These are phyloP conservation scores for Phalloptychus januarius DNA, from an alignment of 2,797 vertebrate species.

Conservation along the genomic window DNA sequence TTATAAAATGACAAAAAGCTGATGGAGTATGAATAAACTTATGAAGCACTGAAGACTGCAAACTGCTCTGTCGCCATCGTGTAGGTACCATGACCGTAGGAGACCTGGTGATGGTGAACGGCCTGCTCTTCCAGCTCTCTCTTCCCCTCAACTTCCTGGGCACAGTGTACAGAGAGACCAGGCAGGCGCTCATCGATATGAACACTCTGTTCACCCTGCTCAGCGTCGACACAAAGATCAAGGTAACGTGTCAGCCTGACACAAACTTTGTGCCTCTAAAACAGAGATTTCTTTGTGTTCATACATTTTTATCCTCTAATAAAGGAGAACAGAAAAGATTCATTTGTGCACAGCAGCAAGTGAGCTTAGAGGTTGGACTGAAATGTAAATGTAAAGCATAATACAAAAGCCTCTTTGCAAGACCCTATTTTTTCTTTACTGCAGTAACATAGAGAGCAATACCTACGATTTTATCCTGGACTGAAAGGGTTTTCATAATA, in stretches of 20 bases:
- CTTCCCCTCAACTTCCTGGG: constrained; percentile 97
- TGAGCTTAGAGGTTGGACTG: background rate
- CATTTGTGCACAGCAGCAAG: background rate
- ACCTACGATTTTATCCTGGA: constrained; percentile 17
- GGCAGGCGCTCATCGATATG: constrained; percentile 99
- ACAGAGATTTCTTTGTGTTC: constrained; percentile 9
- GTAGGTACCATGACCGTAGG: constrained; percentile 93
- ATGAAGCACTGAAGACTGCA: background rate
- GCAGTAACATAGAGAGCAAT: constrained; percentile 6
- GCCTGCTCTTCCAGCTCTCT: constrained; percentile 97
- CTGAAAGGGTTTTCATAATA: constrained; percentile 17
- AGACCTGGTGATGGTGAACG: constrained; percentile 98
- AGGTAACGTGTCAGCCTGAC: constrained; percentile 80
- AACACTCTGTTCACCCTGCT: constrained; percentile 96
- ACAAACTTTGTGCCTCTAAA: constrained; percentile 6
- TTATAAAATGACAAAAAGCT: background rate
- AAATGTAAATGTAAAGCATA: constrained; percentile 10
- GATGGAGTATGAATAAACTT: background rate
- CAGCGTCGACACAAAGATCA: constrained; percentile 93
- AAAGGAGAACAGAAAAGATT: background rate
- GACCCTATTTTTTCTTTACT: constrained; percentile 7
- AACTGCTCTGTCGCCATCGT: constrained; percentile 20
- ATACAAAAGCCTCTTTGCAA: background rate
- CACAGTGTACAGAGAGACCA: constrained; percentile 97
- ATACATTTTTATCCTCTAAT: background rate